Base-by-base conservation (phyloP, 2,113 vertebrate species). In the Polypterus senegalus region DNA sequence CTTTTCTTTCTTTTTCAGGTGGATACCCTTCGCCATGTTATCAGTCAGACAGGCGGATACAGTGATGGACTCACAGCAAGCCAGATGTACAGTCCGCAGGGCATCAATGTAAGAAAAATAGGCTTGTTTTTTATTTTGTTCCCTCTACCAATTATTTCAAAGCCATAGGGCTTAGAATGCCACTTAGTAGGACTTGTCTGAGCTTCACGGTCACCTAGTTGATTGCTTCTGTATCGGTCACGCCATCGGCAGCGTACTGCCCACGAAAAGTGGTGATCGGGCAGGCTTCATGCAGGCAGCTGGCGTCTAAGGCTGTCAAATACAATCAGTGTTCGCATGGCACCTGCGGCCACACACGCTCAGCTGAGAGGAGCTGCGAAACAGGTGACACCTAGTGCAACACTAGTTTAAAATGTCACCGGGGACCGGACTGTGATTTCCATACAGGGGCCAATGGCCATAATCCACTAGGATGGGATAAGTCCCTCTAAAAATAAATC, bases 11-110 rank as follows among this genome's bases (percentile, higher is more conserved):
- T 86, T 76, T 90, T 93, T 83, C 90, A 98, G 96, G 94, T 98
- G 93, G 96, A 97, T 93, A 96, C 94, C 85, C 94, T 98, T 96
- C 94, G 94, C 93, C 96, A 97, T 92, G 96, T 98, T 96, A 98
- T 98, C 94, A 98, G 92, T 90, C 94, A 98, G 93, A 97, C 93
- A 92, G 96, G 93, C 88, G 96, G 93, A 88, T 98, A 95, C 94
- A 98, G 91, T 97, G 94, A 98, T 71, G 93, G 88, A 85, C 91
- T 98, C 76, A 85, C 92, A 82, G 93, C 93, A 84, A 93, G 90
- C 88, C 94, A 97, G 89, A 97, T 98, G 93, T 98, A 98, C 91
- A 98, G 95, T 93, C 96, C 94, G 75, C 94, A 97, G 89, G 94
- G 92, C 91, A 94, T 98, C 91, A 98, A 92, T 83, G 96, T 98